Evolutionary conservation across 53 echinoderm and acorn worm genomes (phyloP), one percentile per base, ranked within the genome.

Genomic region (Zoroaster sp.): DNA sequence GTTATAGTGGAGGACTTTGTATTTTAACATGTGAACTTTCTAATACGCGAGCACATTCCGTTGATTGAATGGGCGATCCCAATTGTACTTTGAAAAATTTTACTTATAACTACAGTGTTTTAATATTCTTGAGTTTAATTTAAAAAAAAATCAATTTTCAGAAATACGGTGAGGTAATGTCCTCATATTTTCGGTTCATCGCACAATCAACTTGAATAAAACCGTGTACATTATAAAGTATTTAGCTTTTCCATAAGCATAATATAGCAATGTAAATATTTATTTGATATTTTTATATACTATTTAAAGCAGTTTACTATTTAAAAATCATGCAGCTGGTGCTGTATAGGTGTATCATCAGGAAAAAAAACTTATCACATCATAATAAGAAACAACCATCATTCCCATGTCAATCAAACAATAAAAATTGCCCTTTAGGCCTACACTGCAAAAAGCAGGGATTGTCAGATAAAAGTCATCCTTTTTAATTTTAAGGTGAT

Each of bases 271-370:
- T 85, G 85, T 71, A 85, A 30, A 85, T 85, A 85, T 34, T 85
- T 85, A 85, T 85, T 85, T 70, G 17, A 85, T 85, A 85, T 85
- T 85, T 85, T 85, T 85, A 66, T 66, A 70, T 71, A 70, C 36
- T 47, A 85, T 49, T 49, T 85, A 71, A 85, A 71, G 77, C 20
- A 45, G 11, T 51, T 23, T 45, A 78, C 46, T 75, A 37, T 75
- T 45, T 78, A n/a, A 37, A 28, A 78, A 35, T 35, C 35, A n/a
- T 37, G 55, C 78, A 78, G 78, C 78, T 78, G 54, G 78, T 35
- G 78, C 54, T 78, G 78, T 78, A 17, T 40, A 23, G 34, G 20
- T 7, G 23, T n/a, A n/a, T n/a, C n/a, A n/a, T n/a, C n/a, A n/a
- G n/a, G n/a, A n/a, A n/a, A n/a, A n/a, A n/a, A n/a, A n/a, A n/a